A percentile compares a stretch with the other conserved stretches of the same genome.
phyloP scores from a whole-genome alignment of 2,113 vertebrate species.

The Galemys pyrenaicus region DNA sequence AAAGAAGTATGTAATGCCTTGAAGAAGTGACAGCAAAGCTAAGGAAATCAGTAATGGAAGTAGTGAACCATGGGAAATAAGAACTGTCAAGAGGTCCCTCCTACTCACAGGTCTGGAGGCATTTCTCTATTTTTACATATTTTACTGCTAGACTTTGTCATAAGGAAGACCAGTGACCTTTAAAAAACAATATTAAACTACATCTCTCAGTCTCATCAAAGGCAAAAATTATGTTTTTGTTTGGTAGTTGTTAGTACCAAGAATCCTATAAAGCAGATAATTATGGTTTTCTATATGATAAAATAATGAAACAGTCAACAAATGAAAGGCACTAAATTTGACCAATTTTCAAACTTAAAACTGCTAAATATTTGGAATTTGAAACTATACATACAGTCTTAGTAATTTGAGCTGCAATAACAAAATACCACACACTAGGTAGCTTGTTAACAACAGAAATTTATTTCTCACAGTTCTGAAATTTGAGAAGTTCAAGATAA shows the following conservation, averaged over 20 bases:
- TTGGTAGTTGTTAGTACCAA: not conserved
- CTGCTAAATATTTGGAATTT: not conserved
- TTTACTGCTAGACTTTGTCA: not conserved
- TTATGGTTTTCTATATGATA: not conserved
- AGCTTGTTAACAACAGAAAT: not conserved
- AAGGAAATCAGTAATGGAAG: not conserved
- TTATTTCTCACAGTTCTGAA: not conserved
- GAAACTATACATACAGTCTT: too few species aligned
- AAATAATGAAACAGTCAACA: not conserved
- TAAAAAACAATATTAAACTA: not conserved
- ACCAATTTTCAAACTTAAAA: not conserved
- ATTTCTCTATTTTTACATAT: not conserved
- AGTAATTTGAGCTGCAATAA: not conserved
- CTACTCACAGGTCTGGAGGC: not conserved
- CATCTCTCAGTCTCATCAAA: not conserved
- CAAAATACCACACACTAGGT: not conserved
- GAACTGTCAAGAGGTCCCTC: too few species aligned
- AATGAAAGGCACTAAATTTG: not conserved
- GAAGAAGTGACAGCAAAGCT: not conserved
- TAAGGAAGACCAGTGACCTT: not conserved
- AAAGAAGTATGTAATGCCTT: not conserved
- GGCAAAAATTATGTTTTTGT: not conserved
- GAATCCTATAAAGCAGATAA: not conserved
- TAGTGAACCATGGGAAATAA: too few species aligned
- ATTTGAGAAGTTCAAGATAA: not conserved